A percentile compares a stretch with the other conserved stretches of the same genome.
These are phyloP conservation scores for Rhabdomys dilectus DNA, from an alignment of 2,113 vertebrate genomes.

Conservation along the genomic window DNA sequence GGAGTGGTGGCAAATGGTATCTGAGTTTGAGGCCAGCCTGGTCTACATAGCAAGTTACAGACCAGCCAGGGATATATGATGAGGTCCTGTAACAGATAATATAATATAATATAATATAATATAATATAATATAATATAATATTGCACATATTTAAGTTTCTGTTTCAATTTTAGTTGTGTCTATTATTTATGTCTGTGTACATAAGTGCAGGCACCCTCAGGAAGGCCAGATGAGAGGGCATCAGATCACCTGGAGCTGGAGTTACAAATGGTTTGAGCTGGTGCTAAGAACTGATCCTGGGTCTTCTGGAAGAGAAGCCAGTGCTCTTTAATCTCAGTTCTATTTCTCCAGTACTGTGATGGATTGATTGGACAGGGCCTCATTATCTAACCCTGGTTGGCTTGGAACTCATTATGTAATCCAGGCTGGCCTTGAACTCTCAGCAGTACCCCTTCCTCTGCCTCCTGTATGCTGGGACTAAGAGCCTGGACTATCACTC, in stretches of 20 bases:
- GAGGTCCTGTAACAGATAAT: neutral
- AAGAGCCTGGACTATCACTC: neutral
- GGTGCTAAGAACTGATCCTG: neutral
- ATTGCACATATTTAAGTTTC: neutral
- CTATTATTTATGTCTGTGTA: neutral
- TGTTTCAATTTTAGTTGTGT: neutral
- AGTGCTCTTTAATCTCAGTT: neutral
- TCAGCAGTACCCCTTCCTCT: neutral
- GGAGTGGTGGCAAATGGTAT: neutral
- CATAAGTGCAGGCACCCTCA: neutral
- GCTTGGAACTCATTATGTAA: neutral
- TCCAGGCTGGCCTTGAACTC: neutral
- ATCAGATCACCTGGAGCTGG: neutral
- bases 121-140: too few relatives aligned
- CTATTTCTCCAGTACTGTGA: neutral
- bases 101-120: neutral
- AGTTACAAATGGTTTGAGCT: neutral
- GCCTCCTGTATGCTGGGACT: neutral
- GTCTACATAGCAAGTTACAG: neutral
- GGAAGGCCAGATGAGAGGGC: neutral
- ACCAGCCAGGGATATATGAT: neutral
- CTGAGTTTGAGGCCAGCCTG: neutral
- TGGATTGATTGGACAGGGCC: neutral
- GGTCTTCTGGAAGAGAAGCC: neutral
- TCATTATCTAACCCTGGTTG: neutral